phyloP scores from a whole-genome alignment of 2,797 vertebrate species.

The Pipistrellus nathusii region DNA sequence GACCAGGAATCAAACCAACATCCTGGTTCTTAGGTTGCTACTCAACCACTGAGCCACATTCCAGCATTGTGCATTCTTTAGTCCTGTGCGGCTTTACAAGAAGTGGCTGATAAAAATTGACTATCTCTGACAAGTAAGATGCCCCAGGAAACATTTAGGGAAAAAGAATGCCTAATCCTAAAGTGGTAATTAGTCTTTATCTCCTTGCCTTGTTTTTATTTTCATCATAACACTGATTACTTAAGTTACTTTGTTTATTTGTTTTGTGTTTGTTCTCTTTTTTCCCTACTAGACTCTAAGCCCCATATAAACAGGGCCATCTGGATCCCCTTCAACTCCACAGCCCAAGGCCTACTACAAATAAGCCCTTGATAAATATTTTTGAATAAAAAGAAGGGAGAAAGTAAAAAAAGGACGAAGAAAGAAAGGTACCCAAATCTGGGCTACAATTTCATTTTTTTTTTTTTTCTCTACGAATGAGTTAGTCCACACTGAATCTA shows the following conservation, averaged over 20 bases:
- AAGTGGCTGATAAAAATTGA: background rate
- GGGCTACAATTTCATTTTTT: background rate
- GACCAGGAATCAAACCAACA: background rate
- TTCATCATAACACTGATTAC: background rate
- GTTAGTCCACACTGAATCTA: background rate
- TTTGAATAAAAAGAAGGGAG: background rate
- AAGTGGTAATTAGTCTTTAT: background rate
- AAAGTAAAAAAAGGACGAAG: rapidly evolving
- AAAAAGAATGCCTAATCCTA: background rate
- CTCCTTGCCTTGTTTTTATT: background rate
- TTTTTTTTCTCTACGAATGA: background rate
- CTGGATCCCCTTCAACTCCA: background rate
- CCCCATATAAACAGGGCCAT: background rate
- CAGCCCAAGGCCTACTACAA: background rate
- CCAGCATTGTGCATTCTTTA: background rate
- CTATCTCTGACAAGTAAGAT: background rate
- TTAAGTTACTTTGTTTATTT: conserved; percentile 8
- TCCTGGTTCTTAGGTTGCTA: background rate
- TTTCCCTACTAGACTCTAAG: background rate
- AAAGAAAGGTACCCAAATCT: background rate
- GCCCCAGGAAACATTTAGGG: background rate
- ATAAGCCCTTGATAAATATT: background rate
- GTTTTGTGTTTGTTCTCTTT: background rate
- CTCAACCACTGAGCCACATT: background rate
- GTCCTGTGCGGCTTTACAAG: background rate